Conservation (phyloP, 2,113 vertebrate genomes). For the Daphoenositta chrysoptera region DNA sequence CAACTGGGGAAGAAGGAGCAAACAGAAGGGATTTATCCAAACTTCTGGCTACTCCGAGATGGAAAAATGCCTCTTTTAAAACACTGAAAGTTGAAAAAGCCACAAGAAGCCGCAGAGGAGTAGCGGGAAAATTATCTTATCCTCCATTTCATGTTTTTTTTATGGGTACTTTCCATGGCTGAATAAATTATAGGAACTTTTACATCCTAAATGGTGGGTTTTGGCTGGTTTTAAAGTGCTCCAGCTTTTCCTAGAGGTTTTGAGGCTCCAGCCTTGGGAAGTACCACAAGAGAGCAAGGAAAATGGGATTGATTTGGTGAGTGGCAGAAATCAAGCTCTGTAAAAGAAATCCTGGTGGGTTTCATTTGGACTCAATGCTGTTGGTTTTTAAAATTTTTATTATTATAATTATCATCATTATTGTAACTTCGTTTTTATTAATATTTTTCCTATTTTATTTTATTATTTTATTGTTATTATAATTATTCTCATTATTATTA, state of each 20-base stretch:
- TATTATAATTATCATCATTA: too few species aligned
- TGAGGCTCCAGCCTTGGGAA: not conserved
- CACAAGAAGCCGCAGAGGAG: not conserved
- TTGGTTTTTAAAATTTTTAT: too few species aligned
- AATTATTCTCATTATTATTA: not conserved
- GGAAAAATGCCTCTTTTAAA: not conserved
- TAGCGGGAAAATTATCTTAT: not conserved
- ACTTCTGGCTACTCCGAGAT: not conserved
- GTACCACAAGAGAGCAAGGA: not conserved
- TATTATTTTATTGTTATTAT: not conserved
- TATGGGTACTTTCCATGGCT: not conserved
- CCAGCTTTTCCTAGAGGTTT: not conserved
- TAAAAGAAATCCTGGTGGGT: not conserved
- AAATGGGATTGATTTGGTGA: not conserved
- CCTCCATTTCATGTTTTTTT: not conserved
- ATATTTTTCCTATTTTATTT: fast-evolving
- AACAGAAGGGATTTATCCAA: not conserved
- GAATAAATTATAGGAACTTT: not conserved
- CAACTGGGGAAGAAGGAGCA: not conserved
- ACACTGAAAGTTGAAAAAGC: not conserved
- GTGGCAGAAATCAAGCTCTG: not conserved
- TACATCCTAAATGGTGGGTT: not conserved
- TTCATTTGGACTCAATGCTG: not conserved
- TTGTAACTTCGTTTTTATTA: not conserved
- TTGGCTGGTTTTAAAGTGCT: not conserved